phyloP scores from a whole-genome alignment of 2,113 vertebrate genomes.

The Aspiorhynchus laticeps region DNA sequence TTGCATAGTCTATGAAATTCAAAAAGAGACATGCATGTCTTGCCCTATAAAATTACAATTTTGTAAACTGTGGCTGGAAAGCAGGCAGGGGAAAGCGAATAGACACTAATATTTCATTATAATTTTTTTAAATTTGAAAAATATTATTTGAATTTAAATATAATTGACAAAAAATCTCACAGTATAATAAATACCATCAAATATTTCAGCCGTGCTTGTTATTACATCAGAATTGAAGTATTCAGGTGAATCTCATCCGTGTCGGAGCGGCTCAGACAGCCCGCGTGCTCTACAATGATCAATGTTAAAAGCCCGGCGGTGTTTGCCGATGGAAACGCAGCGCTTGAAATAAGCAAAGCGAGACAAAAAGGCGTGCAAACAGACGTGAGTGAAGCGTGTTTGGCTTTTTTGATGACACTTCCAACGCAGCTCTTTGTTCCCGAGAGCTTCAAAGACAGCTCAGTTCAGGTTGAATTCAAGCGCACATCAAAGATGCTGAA shows the following conservation, averaged over 20 bases:
- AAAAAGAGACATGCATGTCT: slow-evolving; percentile 74
- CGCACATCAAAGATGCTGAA: slow-evolving; percentile 83
- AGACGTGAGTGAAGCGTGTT: slow-evolving; percentile 76
- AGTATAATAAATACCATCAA: neutral
- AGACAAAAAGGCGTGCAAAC: slow-evolving; percentile 69
- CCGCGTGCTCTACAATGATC: slow-evolving; percentile 62
- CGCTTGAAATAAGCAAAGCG: slow-evolving; percentile 71
- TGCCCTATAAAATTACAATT: slow-evolving; percentile 76
- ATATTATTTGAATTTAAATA: neutral
- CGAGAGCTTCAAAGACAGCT: slow-evolving; percentile 81
- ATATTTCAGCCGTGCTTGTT: neutral
- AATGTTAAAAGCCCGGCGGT: slow-evolving; percentile 67
- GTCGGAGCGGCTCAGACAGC: slow-evolving; percentile 57
- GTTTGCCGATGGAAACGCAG: slow-evolving; percentile 71
- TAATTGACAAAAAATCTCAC: neutral
- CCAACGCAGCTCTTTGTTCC: slow-evolving; percentile 85
- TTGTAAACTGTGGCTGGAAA: slow-evolving; percentile 34
- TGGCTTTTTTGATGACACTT: slow-evolving; percentile 81
- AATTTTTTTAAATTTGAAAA: neutral
- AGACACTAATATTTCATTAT: slow-evolving; percentile 21
- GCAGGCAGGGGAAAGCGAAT: neutral
- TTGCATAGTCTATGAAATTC: slow-evolving; percentile 83
- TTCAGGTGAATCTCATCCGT: slow-evolving; percentile 29
- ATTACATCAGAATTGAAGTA: slow-evolving; percentile 21
- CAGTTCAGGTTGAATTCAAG: slow-evolving; percentile 85